Base-by-base conservation (phyloP, 2,888 invertebrate species). In the Dasysyrphus albostriatus region DNA sequence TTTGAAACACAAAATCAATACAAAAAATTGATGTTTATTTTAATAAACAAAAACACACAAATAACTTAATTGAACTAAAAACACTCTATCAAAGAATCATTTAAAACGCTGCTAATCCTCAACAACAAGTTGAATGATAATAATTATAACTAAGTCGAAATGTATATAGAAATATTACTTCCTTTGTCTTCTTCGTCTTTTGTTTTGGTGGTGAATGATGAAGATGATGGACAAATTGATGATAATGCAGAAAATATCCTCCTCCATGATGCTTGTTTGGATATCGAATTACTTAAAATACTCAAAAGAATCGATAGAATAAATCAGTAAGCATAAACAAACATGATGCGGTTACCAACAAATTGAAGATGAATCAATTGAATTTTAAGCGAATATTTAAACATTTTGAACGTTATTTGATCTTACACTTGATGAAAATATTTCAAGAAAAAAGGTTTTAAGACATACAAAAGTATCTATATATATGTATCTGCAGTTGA, bases 101-200 rank as follows among this genome's bases (percentile, higher is more conserved):
- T 49, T 37, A 39, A 58, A 72, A 19, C 32, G 29, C 54, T 72
- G 16, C 58, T 77, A 85, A 82, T 85, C 81, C 74, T 54, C 69
- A 58, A 74, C 77, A 81, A 85, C 81, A 85, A 77, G 85, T 85
- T 85, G 74, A 59, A 84, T 81, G 58, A 58, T 65, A 59, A 84
- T 81, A 58, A 58, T 65, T 37, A 70, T 59, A 73, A 16, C 47
- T 61, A 61, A 65, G 34, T 73, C 67, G 72, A 47, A 83, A 77
- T 42, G 67, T 67, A 49, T 34, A 19, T 34, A 51, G 12, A 49
- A 16, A 65, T 5, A 65, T 6, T 34, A 56, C 49, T 59, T 49
- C 54, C 51, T 74, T 73, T 54, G 32, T 29, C 72, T 69, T 63
- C 10, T 19, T 37, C 49, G 59, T 49, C 37, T 5, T 19, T 12